Base-by-base conservation (phyloP, 2,797 vertebrate species). In the Pipistrellus nathusii region DNA sequence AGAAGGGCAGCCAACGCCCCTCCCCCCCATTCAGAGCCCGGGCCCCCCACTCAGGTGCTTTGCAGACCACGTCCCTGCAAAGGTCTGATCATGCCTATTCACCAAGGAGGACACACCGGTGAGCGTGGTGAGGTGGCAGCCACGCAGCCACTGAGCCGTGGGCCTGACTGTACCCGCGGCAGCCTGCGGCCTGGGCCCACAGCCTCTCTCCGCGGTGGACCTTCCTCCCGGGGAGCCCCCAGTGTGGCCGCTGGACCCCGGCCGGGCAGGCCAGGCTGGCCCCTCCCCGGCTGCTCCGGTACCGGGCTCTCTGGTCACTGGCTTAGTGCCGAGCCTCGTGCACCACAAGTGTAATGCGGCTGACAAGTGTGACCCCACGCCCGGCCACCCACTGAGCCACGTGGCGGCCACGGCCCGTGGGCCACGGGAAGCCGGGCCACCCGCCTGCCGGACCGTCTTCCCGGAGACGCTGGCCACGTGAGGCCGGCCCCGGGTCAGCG, bases 201-300 rank as follows among this genome's bases (percentile, higher is more conserved):
- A 0, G 12, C 2, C 25, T 13, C 10, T n/a, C 68, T 82, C 57
- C 8, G 68, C 48, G 27, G 15, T 0, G 0, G 8, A 2, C 41
- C 23, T 32, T 20, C 38, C 41, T 15, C 62, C 18, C 23, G 0
- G 1, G n/a, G 10, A 23, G 25, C 2, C 12, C 69, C 57, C 35
- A 0, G 0, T 72, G 30, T 8, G 53, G 38, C 64, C 6, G 2
- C 46, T n/a, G 25, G 55, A n/a, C 73, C 38, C 57, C 23, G 51
- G 81, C 51, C 53, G 53, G 30, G 12, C 62, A 20, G 88, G 30
- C 35, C 68, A 1, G 27, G 41, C 25, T 20, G 9, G 35, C 73
- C 38, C 57, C 23, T 20, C 11, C 20, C 59, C 12, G 55, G 6
- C 14, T 48, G 38, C 32, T 53, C 57, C 41, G 14, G 27, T 8